Evolutionary conservation across 53 echinoderm and acorn worm species (phyloP), one percentile per base, ranked within the genome.

Genomic region (Arbacia lixula): DNA sequence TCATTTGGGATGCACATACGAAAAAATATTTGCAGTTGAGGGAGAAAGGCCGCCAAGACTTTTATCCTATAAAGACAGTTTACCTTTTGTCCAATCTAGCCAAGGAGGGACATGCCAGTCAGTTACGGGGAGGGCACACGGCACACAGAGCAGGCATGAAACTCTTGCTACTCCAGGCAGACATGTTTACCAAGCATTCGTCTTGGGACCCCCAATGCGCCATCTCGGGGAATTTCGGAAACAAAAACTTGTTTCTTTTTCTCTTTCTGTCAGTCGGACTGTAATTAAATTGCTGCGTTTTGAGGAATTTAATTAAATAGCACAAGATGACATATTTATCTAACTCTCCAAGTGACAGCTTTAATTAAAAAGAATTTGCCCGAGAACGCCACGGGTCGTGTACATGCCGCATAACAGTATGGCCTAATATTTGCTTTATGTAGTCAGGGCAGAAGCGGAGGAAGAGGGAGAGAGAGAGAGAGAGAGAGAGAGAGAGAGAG

Each of bases 261-360:
- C 56, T 63, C 46, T 81, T 63, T 81, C 64, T 57, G 60, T 56
- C 78, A 77, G 60, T 57, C 58, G 42, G 40, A 57, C 60, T 77
- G 78, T 77, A 77, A 81, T 81, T 63, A 81, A 63, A 63, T 81
- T 81, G 64, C 62, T 81, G 36, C 64, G 46, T 63, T 81, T 81
- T 81, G 78, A 37, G 78, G 78, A 81, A 63, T 81, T 81, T 81
- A 81, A 81, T 81, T 81, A 81, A 81, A 81, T 81, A 81, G 82
- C 63, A 81, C 63, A 63, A 63, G 82, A 61, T 81, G 82, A 63
- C 64, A 63, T 81, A 81, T 81, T 81, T 81, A 63, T 81, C 64
- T 63, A 43, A 81, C 82, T 63, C 82, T 81, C 50, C 32, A 63
- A 61, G 32, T 63, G 82, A 63, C 82, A 81, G 82, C 63, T 81